A percentile compares a stretch with the other conserved stretches of the same genome.
These are phyloP conservation scores for Diorhabda sublineata DNA, from an alignment of 1,140 invertebrate species.

Conservation along the genomic window DNA sequence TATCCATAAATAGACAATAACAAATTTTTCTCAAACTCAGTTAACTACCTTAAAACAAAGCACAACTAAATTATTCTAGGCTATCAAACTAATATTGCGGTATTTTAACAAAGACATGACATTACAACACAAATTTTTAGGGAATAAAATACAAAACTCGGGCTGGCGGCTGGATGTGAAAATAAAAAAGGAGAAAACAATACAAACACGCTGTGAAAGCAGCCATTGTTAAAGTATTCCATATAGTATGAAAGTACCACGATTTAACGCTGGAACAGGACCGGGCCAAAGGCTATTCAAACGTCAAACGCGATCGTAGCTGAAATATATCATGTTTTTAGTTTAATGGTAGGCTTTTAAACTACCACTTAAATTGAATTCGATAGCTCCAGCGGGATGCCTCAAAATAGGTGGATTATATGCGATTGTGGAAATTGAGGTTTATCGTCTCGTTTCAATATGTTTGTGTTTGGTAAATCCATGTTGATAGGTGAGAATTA, in stretches of 20 bases:
- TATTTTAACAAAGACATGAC: slow-evolving; percentile 8
- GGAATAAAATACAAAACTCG: slow-evolving; percentile 16
- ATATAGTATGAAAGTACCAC: slow-evolving; percentile 19
- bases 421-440: neutral
- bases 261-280: slow-evolving; percentile 11
- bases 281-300: slow-evolving; percentile 19
- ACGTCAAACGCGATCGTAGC: slow-evolving; percentile 21
- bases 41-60: neutral
- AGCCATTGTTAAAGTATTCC: slow-evolving; percentile 20
- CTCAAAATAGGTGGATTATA: slow-evolving; percentile 4
- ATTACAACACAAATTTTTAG: slow-evolving; percentile 11
- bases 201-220: slow-evolving; percentile 10
- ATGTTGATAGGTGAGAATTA: too few relatives aligned
- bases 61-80: neutral
- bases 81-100: slow-evolving; percentile 9
- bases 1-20: too few relatives aligned
- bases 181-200: slow-evolving; percentile 16
- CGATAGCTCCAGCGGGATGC: neutral
- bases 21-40: neutral
- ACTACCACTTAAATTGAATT: slow-evolving; percentile 15
- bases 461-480: too few relatives aligned
- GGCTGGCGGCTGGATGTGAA: slow-evolving; percentile 4
- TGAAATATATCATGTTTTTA: slow-evolving; percentile 19
- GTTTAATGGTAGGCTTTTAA: slow-evolving; percentile 9
- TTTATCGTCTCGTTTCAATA: neutral